Base-by-base conservation (phyloP, 2,113 vertebrate genomes). In the Mastomys coucha region DNA sequence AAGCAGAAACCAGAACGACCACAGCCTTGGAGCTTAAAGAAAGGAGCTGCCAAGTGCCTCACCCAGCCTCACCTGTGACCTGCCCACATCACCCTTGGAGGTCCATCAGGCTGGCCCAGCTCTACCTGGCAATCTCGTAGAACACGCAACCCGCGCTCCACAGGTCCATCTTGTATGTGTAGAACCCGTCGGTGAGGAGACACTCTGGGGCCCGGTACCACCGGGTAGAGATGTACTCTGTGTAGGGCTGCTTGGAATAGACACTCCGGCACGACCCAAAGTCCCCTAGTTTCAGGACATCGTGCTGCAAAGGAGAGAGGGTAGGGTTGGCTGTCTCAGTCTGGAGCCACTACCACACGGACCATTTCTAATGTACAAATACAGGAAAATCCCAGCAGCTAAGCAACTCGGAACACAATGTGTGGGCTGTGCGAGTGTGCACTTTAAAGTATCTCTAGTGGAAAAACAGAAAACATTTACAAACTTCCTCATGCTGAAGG, bases 141-240 rank as follows among this genome's bases (percentile, higher is more conserved):
- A 99, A 99, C 96, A 99, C 99, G 10, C 99, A 99, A 92, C 99
- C 99, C 0, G 98, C 98, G 0, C 99, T 99, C 99, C 99, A 99
- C 36, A 99, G 95, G 98, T 98, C 99, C 98, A 99, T 99, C 98
- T 98, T 99, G 82, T 98, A 98, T 42, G 97, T 98, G 78, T 98
- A 99, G 98, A 99, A 99, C 6, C 99, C 99, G 0, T 99, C 99
- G 0, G 99, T 99, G 92, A 99, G 99, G 36, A 99, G 99, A 92
- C 99, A 99, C 98, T 99, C 99, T 0, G 99, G 99, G n/a, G 99
- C 99, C 88, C 98, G 91, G 98, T 99, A 99, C 99, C 99, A 99
- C 92, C 98, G 97, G 0, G 99, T 99, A 89, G 99, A 99, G 94
- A 99, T 99, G 96, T 99, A 99, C 93, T 99, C 99, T 0, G 98